Evolutionary conservation across 2,888 invertebrate genomes (phyloP), one percentile per base, ranked within the genome.

Genomic region (Cylindroiulus punctatus): DNA sequence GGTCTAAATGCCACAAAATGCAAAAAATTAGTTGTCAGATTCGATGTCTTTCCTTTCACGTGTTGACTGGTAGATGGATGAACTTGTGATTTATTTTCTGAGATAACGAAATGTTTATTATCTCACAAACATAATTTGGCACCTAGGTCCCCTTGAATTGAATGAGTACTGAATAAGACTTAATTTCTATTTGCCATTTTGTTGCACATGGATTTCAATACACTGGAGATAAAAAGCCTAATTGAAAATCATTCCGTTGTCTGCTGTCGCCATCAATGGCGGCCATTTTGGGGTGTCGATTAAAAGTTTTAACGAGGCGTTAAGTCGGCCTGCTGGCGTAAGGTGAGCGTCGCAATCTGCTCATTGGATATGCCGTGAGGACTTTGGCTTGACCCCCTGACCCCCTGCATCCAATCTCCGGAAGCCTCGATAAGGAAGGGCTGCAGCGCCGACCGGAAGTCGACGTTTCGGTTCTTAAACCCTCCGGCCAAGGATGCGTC

Each of bases 291-390:
- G n/a, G 3, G 52, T n/a, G 14, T 17, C 52, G 52, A 52, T 52
- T 52, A 52, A 19, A 52, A 52, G 52, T 52, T 52, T 52, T 52
- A 52, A 52, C 52, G 52, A 52, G 52, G 52, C 52, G 52, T 52
- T 52, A 52, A 52, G 52, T 52, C n/a, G 52, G 2, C 52, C 52
- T 52, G 52, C 1, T 19, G 52, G 52, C n/a, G 52, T 52, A n/a
- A 52, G 52, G 52, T 52, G 52, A 52, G 52, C 52, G 10, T n/a
- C n/a, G 52, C 19, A 52, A 52, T 52, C 52, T 52, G 52, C 52
- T 52, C 52, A 52, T 52, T 52, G 52, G 52, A n/a, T 52, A 52
- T 52, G 52, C 52, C 52, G 52, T 12, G n/a, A 52, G 52, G 52
- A 52, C 52, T 52, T 52, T 52, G 52, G 52, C 52, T 52, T 52